Conservation (phyloP, 2,797 vertebrate genomes). For the Masticophis lateralis region DNA sequence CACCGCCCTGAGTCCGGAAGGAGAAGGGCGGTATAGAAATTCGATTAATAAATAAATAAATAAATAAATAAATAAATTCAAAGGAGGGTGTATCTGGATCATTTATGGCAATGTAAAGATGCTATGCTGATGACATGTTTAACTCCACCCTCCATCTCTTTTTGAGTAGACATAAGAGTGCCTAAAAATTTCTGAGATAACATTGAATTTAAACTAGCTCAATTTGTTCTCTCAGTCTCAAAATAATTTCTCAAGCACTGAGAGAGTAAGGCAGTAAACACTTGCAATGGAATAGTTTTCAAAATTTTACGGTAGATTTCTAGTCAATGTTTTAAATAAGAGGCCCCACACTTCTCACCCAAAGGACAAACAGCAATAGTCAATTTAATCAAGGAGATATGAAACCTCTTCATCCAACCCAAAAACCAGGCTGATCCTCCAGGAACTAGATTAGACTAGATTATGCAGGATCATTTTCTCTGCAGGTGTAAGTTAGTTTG, state of each 20-base stretch:
- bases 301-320: neutral
- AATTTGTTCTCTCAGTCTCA: neutral
- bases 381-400: neutral
- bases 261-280: neutral
- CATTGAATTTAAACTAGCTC: neutral
- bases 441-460: neutral
- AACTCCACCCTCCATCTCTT: neutral
- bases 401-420: neutral
- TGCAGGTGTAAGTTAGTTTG: neutral
- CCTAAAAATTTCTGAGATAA: neutral
- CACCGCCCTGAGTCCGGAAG: no score
- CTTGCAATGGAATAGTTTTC: neutral
- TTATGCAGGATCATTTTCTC: neutral
- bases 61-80: no score
- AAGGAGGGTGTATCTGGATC: neutral
- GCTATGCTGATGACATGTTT: neutral
- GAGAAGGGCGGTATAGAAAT: no score
- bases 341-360: neutral
- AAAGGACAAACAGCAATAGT: neutral
- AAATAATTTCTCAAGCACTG: neutral
- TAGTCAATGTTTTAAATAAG: neutral
- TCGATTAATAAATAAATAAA: no score
- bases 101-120: neutral
- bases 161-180: neutral
- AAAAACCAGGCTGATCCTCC: neutral